Percentiles rank a stretch among this genome's conserved stretches.
These are phyloP conservation scores for Siphamia tubifer DNA, from an alignment of 2,113 vertebrate species.

Conservation along the genomic window DNA sequence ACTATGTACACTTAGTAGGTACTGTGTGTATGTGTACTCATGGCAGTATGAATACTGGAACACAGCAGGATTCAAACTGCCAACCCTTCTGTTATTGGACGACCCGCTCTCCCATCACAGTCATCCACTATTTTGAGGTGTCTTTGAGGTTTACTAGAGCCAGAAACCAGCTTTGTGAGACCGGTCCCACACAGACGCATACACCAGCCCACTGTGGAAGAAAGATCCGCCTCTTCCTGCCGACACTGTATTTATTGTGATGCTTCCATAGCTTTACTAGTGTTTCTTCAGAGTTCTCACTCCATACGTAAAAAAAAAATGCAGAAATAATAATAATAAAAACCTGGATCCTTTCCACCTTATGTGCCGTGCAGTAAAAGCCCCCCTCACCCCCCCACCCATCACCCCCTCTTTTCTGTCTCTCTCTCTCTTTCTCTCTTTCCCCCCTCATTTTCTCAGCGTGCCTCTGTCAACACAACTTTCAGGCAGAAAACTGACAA, in stretches of 20 bases:
- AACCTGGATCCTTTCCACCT: slow-evolving; percentile 53
- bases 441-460: slow-evolving; percentile 36
- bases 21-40: too few relatives aligned
- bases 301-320: not conserved
- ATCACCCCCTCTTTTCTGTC: not conserved
- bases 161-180: slow-evolving; percentile 37
- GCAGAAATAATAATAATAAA: not conserved
- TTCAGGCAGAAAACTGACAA: slow-evolving; percentile 48
- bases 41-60: too few relatives aligned
- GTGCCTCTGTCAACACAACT: slow-evolving; percentile 70
- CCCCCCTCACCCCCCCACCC: not conserved
- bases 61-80: too few relatives aligned
- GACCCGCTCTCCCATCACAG: too few relatives aligned
- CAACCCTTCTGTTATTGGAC: too few relatives aligned
- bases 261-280: slow-evolving; percentile 77
- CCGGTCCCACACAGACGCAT: slow-evolving; percentile 18
- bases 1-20: too few relatives aligned
- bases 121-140: too few relatives aligned
- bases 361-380: slow-evolving; percentile 52
- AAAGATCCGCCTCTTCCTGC: slow-evolving; percentile 25
- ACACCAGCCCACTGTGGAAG: slow-evolving; percentile 44
- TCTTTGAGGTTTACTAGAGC: not conserved
- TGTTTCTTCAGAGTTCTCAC: too few relatives aligned
- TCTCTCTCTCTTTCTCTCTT: not conserved
- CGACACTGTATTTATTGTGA: slow-evolving; percentile 58